A percentile compares a stretch with the other conserved stretches of the same genome.
These are phyloP conservation scores for Athene cunicularia DNA, from an alignment of 2,113 vertebrate species.

Conservation along the genomic window DNA sequence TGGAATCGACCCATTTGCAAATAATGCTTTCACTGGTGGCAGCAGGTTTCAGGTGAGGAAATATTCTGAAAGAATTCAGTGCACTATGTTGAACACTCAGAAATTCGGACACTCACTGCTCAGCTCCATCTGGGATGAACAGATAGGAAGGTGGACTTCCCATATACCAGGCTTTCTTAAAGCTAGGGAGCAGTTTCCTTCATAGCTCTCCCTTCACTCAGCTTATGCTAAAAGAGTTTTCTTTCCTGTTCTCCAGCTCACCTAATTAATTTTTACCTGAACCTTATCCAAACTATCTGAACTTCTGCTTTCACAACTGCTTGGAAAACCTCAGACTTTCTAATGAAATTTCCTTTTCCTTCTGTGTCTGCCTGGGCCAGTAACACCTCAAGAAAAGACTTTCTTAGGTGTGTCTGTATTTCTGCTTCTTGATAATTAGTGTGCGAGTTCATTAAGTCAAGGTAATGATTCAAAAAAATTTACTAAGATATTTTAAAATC, in stretches of 20 bases:
- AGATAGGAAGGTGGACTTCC: neutral
- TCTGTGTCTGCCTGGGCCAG: neutral
- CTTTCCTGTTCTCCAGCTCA: neutral
- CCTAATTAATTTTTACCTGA: slow-evolving; percentile 24
- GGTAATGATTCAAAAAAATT: neutral
- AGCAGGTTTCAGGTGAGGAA: neutral
- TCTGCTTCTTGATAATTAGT: neutral
- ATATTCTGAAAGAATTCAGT: neutral
- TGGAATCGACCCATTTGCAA: neutral
- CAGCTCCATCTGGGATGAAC: neutral
- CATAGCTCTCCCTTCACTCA: neutral
- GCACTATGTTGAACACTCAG: neutral
- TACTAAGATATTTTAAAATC: neutral
- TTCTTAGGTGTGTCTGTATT: neutral
- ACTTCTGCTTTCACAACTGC: slow-evolving; percentile 21
- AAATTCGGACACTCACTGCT: neutral
- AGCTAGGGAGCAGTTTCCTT: neutral
- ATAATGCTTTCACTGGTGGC: neutral
- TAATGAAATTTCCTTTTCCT: neutral
- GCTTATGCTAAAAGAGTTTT: neutral
- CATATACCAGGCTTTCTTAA: neutral
- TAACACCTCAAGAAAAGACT: neutral
- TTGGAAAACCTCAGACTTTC: neutral
- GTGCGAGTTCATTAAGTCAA: neutral
- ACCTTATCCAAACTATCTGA: neutral